A percentile compares a stretch with the other conserved stretches of the same genome.
Evolutionary conservation across 2,113 vertebrate species (phyloP).

Genomic region (Neodon shergylaensis): DNA sequence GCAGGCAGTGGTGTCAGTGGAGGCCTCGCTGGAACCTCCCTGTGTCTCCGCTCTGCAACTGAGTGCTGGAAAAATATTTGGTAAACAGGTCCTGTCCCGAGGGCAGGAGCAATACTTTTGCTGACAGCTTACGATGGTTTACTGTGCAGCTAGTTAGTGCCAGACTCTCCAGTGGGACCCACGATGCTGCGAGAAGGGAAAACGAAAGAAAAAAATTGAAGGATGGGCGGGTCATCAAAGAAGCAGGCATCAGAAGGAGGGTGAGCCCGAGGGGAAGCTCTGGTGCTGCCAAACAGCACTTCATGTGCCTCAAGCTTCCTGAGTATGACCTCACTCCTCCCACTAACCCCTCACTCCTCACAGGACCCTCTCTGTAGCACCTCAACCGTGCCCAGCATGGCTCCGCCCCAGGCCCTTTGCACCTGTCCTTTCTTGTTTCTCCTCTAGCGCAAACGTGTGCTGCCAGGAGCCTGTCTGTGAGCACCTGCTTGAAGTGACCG

Average conservation of each 20-base stretch:
- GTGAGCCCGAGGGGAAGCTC: fast-evolving
- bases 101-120: neutral
- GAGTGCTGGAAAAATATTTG: no score
- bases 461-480: neutral
- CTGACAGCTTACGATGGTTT: fast-evolving
- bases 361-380: neutral
- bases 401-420: neutral
- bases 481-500: fast-evolving
- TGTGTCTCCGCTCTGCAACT: fast-evolving
- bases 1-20: neutral
- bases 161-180: neutral
- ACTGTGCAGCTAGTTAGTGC: no score
- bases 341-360: no score
- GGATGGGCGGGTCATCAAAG: neutral
- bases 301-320: no score
- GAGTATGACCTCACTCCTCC: neutral
- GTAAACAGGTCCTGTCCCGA: neutral
- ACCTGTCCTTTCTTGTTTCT: neutral
- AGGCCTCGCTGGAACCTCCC: no score
- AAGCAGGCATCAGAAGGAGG: neutral
- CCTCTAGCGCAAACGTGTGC: fast-evolving
- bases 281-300: neutral
- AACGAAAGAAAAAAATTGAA: neutral
- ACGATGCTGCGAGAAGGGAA: neutral
- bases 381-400: fast-evolving